These are phyloP conservation scores for Epinephelus moara DNA, from an alignment of 2,113 vertebrate genomes.

Conservation along the genomic window DNA sequence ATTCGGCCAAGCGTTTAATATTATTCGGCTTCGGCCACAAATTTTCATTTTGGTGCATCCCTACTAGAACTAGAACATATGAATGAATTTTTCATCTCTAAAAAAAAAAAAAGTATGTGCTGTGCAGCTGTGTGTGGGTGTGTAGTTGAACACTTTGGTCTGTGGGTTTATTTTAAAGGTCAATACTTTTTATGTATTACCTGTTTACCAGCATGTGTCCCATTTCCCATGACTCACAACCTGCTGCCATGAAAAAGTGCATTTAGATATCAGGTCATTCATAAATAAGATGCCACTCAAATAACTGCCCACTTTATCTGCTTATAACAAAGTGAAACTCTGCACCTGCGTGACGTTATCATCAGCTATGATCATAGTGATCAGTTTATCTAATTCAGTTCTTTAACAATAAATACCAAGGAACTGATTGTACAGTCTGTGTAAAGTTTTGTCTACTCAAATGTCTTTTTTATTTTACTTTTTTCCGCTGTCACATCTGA, in stretches of 20 bases:
- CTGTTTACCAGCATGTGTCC: neutral
- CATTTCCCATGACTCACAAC: conserved; percentile 40
- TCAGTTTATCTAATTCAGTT: neutral
- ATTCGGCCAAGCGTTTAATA: no score
- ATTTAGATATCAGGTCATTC: conserved; percentile 9
- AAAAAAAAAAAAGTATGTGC: no score
- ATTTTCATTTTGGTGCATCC: no score
- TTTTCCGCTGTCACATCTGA: conserved; percentile 12
- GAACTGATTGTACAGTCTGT: neutral
- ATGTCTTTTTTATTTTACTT: neutral
- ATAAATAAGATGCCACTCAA: neutral
- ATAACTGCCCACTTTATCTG: neutral
- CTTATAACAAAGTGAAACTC: neutral
- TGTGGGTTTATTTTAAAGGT: conserved; percentile 5
- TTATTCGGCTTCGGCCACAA: no score
- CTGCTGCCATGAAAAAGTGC: conserved; percentile 9
- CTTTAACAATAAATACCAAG: neutral
- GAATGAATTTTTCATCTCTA: no score
- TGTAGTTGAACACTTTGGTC: neutral
- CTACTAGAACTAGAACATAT: neutral
- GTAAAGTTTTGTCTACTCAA: neutral
- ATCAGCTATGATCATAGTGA: neutral
- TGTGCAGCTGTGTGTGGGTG: no score
- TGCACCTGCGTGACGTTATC: neutral
- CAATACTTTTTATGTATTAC: neutral